Base-by-base conservation (phyloP, 2,888 invertebrate genomes). In the Monopis laevigella region DNA sequence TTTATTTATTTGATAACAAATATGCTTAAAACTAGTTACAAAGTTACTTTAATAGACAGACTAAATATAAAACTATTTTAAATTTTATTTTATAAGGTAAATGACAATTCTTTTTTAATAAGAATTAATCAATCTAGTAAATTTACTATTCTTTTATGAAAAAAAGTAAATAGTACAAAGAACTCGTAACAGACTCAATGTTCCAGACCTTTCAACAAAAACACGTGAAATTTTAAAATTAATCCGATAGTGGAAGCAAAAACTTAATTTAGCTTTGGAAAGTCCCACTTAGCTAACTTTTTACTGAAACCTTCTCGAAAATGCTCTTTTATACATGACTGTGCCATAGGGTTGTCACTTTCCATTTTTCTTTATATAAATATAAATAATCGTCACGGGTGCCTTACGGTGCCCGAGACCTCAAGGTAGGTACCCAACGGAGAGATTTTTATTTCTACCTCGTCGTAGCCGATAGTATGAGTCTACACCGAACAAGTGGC, bases 281-380 rank as follows among this genome's bases (percentile, higher is more conserved):
- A 36, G 36, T 36, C 36, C 36, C 36, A 36, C 36, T 36, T 36
- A 21, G 36, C 36, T 13, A 24, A 36, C 21, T 36, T 36, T 36
- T 36, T 36, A 36, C 36, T 36, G 21, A 13, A 36, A 36, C 21
- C 36, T 36, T 32, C 32, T 32, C 32, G 32, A 32, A 32, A 32
- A 32, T 32, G 5, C 32, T 32, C 32, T 32, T 32, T 32, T 32
- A 32, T 32, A 32, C 32, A 32, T 32, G 32, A 32, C 32, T 32
- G 14, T 32, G 5, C 3, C 10, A 4, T 32, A 32, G 17, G 32
- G 32, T 32, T 32, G 17, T 32, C 32, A 32, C 6, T 4, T 6
- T 16, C 11, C 32, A 8, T 13, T n/a, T n/a, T n/a, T n/a, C n/a
- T n/a, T n/a, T n/a, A n/a, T n/a, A n/a, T n/a, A n/a, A n/a, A n/a